These are phyloP conservation scores for Neogale vison DNA, from an alignment of 2,113 vertebrate genomes.

Conservation along the genomic window DNA sequence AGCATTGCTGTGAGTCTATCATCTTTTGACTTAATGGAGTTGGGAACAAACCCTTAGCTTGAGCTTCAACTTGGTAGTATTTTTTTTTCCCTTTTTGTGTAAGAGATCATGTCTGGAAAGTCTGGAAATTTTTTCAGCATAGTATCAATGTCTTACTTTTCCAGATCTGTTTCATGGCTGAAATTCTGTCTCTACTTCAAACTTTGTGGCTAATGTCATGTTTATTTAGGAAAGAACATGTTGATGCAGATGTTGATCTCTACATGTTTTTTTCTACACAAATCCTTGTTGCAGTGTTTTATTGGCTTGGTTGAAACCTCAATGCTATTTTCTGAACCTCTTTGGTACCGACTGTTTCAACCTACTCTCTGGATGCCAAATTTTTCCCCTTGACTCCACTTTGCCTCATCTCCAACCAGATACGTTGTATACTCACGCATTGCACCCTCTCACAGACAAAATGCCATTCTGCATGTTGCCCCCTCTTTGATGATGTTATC, in stretches of 20 bases:
- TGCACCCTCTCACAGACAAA: not conserved
- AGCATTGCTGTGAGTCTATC: not conserved
- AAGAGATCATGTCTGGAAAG: not conserved
- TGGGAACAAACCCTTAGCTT: not conserved
- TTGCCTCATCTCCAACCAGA: not conserved
- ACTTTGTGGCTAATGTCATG: not conserved
- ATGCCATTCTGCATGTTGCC: not conserved
- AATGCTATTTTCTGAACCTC: not conserved
- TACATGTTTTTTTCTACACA: not conserved
- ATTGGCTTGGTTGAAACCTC: not conserved
- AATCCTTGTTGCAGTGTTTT: not conserved
- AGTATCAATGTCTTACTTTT: not conserved
- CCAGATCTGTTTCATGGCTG: not conserved
- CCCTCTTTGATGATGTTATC: not conserved
- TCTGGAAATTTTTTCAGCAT: not conserved
- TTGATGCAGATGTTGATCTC: not conserved
- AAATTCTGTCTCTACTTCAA: not conserved
- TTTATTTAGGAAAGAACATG: not conserved
- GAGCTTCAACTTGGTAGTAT: not conserved
- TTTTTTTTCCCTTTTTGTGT: not conserved
- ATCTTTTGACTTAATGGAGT: conserved; percentile 1
- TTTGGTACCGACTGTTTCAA: not conserved
- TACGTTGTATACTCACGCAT: not conserved
- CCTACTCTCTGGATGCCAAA: not conserved
- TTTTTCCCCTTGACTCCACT: not conserved